Conservation (phyloP, 2,113 vertebrate genomes). For the Brevimyrus niger region DNA sequence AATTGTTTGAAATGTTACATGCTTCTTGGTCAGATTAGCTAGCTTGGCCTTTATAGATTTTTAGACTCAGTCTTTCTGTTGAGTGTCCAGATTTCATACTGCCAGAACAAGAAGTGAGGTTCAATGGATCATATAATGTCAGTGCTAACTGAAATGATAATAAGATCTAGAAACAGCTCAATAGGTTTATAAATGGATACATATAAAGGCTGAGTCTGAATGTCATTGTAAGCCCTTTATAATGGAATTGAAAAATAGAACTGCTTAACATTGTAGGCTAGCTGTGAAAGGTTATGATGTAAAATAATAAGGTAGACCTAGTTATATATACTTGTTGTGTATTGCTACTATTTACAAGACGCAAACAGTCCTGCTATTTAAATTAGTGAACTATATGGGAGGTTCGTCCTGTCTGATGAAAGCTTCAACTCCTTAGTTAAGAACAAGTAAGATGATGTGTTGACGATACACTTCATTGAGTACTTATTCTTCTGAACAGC, state of each 20-base stretch:
- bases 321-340: background rate
- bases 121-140: background rate
- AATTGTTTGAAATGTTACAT: background rate
- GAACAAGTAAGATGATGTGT: background rate
- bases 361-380: background rate
- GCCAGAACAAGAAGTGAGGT: background rate
- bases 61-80: background rate
- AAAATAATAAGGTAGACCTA: background rate
- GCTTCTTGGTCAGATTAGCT: background rate
- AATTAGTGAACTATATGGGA: background rate
- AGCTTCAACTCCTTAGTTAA: background rate
- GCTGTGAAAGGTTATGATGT: background rate
- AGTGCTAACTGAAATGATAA: background rate
- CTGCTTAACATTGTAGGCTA: background rate
- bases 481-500: background rate
- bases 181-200: background rate
- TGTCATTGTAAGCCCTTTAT: background rate
- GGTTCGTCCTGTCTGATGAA: background rate
- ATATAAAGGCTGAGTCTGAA: background rate
- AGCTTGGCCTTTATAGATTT: background rate
- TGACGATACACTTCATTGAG: background rate
- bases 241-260: background rate
- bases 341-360: background rate
- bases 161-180: background rate
- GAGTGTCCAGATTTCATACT: background rate